Evolutionary conservation across 2,888 invertebrate genomes (phyloP).

Genomic region (Endomychus coccineus): DNA sequence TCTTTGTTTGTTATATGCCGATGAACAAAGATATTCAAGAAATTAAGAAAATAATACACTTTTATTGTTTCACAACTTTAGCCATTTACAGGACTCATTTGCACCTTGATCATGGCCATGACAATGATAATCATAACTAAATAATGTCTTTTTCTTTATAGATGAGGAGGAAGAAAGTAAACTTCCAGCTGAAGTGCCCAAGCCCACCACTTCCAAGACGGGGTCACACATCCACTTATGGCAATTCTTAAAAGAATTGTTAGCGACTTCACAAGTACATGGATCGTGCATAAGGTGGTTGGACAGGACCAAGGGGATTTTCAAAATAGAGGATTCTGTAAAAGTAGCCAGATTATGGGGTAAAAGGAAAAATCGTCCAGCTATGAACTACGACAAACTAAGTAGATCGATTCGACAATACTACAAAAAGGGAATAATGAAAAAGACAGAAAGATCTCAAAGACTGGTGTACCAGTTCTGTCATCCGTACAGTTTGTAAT

Average conservation of each 20-base stretch:
- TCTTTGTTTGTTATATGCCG: no score
- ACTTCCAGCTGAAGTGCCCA: constrained; percentile 27
- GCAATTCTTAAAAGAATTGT: constrained; percentile 96
- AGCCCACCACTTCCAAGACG: constrained; percentile 44
- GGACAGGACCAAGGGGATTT: constrained; percentile 88
- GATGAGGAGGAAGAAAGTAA: constrained; percentile 46
- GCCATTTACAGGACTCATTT: no score
- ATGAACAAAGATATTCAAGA: no score
- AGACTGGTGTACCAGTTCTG: constrained; percentile 98
- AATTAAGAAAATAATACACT: no score
- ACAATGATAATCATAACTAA: no score
- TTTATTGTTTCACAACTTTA: no score
- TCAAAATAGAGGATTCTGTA: constrained; percentile 98
- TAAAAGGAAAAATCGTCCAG: constrained; percentile 93
- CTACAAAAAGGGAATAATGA: constrained; percentile 99
- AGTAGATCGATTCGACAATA: constrained; percentile 96
- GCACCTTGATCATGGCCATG: no score
- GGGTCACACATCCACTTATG: constrained; percentile 95
- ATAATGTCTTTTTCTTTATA: constrained; percentile 12
- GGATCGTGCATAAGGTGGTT: constrained; percentile 96
- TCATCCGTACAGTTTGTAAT: constrained; percentile 82
- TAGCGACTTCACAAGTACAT: constrained; percentile 80
- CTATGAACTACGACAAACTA: constrained; percentile 99
- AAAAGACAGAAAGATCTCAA: constrained; percentile 97
- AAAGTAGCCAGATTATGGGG: constrained; percentile 98